Percentiles rank a stretch among this genome's conserved stretches.
phyloP scores from a whole-genome alignment of 2,888 invertebrate genomes.

The Heliconius aoede region DNA sequence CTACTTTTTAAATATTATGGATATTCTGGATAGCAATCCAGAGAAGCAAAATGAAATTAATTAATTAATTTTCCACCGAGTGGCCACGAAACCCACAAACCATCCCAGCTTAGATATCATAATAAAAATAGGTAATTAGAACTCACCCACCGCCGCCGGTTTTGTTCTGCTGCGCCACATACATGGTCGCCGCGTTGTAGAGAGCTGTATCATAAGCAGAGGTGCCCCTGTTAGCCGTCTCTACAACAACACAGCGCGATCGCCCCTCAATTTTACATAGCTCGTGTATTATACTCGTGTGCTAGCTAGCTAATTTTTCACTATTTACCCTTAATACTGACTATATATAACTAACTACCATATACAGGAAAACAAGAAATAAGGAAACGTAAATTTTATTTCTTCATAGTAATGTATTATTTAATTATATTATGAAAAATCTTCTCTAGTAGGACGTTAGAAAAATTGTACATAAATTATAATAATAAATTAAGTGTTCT shows the following conservation, averaged over 20 bases:
- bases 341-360: neutral
- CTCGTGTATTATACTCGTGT: conserved; percentile 12
- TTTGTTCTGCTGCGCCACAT: conserved; percentile 92
- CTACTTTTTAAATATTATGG: too few species aligned
- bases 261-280: conserved; percentile 44
- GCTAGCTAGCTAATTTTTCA: conserved; percentile 28
- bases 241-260: conserved; percentile 59
- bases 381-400: too few species aligned
- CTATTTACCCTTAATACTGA: conserved; percentile 4
- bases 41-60: too few species aligned
- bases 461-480: too few species aligned
- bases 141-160: conserved; percentile 78
- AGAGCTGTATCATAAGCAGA: conserved; percentile 97
- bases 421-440: too few species aligned
- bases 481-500: too few species aligned
- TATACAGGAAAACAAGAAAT: neutral
- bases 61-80: too few species aligned
- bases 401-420: too few species aligned
- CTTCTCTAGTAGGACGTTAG: too few species aligned
- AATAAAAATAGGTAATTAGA: neutral
- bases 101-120: neutral
- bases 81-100: too few species aligned
- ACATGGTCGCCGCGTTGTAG: conserved; percentile 97
- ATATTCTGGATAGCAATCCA: too few species aligned
- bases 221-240: conserved; percentile 86